Base-by-base conservation (phyloP, 92 coral and sea anemone species). In the Bergia puertoricense region DNA sequence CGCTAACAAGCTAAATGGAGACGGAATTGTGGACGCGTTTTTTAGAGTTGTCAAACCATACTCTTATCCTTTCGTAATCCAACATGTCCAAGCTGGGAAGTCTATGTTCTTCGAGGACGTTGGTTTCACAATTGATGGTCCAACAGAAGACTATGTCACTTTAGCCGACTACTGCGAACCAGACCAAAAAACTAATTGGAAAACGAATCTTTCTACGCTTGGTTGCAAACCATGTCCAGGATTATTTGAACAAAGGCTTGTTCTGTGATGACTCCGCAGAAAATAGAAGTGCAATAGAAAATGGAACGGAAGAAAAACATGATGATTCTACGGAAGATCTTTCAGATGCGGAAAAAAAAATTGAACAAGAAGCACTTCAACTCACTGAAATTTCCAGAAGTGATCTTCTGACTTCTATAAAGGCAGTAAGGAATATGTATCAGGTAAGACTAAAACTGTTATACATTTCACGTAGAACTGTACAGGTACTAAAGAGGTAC, bases 11-110 rank as follows among this genome's bases (percentile, higher is more conserved):
- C 42, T 4, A 74, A 14, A 40, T 36, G 77, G 77, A 6, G 77
- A 74, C 16, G 8, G 46, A 74, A 38, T 74, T 18, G 77, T 74
- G 77, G 77, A 74, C 15, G 77, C 46, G 9, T 74, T 74, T 74
- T 74, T 74, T 20, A 36, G 16, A 74, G 7, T 74, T 74, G 41
- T 74, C 77, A 74, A 74, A 40, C 77, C 77, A 4, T 74, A 74
- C 44, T 74, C 77, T 8, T 74, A 74, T 39, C 77, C 77, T 9
- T 74, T 45, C 1, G 42, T 74, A 13, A 30, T 74, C 37, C 16
- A 36, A 9, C 43, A 74, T 14, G 1, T 74, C 22, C 77, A 74
- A 74, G 15, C 77, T 37, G 77, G 77, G 43, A 74, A 74, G 44
- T 38, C 77, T 8, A 2, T 74, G 20, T 74, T 74, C 77, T 74